Evolutionary conservation across 2,888 invertebrate species (phyloP).

Genomic region (Parthenolecanium corni): DNA sequence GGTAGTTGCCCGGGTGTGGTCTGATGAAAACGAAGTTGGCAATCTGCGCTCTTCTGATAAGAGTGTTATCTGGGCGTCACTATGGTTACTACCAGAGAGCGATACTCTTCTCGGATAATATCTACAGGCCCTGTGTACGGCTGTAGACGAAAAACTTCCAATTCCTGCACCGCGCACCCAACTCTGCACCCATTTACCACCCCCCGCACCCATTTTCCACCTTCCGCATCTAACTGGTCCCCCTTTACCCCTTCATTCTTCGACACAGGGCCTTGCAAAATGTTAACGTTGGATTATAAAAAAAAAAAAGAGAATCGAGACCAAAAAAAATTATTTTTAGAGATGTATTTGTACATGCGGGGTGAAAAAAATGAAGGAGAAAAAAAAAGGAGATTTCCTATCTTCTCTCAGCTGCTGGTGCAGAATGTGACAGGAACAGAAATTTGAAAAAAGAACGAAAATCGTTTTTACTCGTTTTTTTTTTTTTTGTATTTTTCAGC

Average conservation of each 20-base stretch:
- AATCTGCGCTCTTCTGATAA: slow-evolving; percentile 29
- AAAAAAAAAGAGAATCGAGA: too few relatives aligned
- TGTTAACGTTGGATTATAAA: too few relatives aligned
- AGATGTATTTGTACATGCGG: not conserved
- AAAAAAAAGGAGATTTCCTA: not conserved
- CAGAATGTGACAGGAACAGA: slow-evolving; percentile 25
- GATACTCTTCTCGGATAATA: slow-evolving; percentile 9
- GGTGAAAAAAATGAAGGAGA: slow-evolving; percentile 2
- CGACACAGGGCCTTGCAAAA: not conserved
- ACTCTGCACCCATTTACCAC: too few relatives aligned
- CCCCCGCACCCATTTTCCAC: too few relatives aligned
- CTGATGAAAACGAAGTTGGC: slow-evolving; percentile 30
- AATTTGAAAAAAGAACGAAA: not conserved
- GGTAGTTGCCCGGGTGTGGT: slow-evolving; percentile 29
- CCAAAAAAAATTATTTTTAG: not conserved
- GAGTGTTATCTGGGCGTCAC: slow-evolving; percentile 28
- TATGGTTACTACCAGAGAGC: slow-evolving; percentile 17
- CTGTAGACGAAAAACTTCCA: slow-evolving; percentile 14
- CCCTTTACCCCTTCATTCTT: too few relatives aligned
- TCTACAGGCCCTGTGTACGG: not conserved
- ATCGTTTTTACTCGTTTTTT: too few relatives aligned
- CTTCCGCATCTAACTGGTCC: too few relatives aligned
- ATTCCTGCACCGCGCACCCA: not conserved
- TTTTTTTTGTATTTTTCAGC: too few relatives aligned
- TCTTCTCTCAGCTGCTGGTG: not conserved